Evolutionary conservation across 2,797 vertebrate species (phyloP), one percentile per base, ranked within the genome.

Genomic region (Enteromius trimaculatus): DNA sequence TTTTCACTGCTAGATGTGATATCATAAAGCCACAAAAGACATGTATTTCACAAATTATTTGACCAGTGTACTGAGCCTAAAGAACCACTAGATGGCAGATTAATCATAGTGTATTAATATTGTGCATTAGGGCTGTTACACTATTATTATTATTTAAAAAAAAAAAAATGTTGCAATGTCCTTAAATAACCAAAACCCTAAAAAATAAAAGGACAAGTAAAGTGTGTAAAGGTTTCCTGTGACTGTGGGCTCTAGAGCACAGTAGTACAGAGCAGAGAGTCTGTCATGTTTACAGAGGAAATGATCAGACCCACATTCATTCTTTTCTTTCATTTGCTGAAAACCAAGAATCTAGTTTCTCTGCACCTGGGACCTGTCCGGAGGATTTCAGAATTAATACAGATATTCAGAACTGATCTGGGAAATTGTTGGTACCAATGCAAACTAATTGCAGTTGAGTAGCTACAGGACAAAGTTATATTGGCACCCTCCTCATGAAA

Each of bases 201-300:
- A 44, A 13, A 1, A 21, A 17, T 37, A 9, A 66, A 21, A 4
- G 23, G n/a, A 71, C 17, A 72, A 42, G 39, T 42, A 42, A 10
- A 42, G 65, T 53, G 21, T 71, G 17, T 7, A 10, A 8, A 19
- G 14, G 76, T 79, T 78, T 86, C 53, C 69, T 79, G 80, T 79
- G 49, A 79, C 66, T 75, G 84, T 86, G 84, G 84, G 60, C 51
- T 5, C 1, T 77, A 87, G 47, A 9, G 83, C 76, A 26, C 84
- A 86, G 69, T 82, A 82, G 29, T 86, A 86, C 53, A 86, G 0
- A 26, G 62, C 81, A 69, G 34, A 69, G 34, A 77, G n/a, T 87
- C 86, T 75, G 76, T 34, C 6, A 72, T 31, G 47, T 29, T 26
- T 9, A 47, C 83, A 26, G 77, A 76, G 42, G 70, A 70, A 19